phyloP scores from a whole-genome alignment of 1,140 invertebrate species.

The Apocrypta bakeri region DNA sequence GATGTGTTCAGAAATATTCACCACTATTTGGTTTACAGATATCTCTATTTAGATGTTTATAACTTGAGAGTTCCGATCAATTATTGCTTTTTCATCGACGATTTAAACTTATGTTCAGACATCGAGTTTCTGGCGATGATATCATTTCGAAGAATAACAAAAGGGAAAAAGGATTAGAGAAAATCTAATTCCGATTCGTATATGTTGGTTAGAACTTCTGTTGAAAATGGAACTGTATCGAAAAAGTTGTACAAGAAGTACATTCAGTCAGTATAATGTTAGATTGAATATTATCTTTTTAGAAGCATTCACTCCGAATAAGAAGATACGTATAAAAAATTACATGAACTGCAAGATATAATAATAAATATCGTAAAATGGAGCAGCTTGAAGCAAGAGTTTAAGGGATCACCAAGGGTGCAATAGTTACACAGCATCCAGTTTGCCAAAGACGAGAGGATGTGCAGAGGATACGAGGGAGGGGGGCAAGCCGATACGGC shows the following conservation, averaged over 20 bases:
- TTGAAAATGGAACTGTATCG: neutral
- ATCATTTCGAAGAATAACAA: neutral
- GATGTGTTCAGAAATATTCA: too few relatives aligned
- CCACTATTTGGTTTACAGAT: too few relatives aligned
- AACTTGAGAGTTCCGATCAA: too few relatives aligned
- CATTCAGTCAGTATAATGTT: too few relatives aligned
- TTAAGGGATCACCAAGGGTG: conserved; percentile 7
- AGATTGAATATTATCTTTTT: too few relatives aligned
- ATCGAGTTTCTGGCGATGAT: neutral
- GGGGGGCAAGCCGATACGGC: conserved; percentile 60
- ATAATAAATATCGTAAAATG: too few relatives aligned
- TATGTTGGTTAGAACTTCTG: neutral
- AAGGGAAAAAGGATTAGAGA: neutral
- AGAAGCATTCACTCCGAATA: too few relatives aligned
- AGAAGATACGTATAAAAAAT: too few relatives aligned
- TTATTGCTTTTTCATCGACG: too few relatives aligned
- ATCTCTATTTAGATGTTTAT: too few relatives aligned
- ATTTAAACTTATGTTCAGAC: too few relatives aligned
- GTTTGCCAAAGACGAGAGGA: conserved; percentile 61
- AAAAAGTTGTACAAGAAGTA: neutral
- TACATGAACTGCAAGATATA: too few relatives aligned
- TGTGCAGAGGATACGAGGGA: neutral
- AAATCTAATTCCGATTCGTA: neutral
- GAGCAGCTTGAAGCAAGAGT: neutral
- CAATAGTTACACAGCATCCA: conserved; percentile 63